These are phyloP conservation scores for Calliphora vicina DNA, from an alignment of 1,140 invertebrate genomes.

Conservation along the genomic window DNA sequence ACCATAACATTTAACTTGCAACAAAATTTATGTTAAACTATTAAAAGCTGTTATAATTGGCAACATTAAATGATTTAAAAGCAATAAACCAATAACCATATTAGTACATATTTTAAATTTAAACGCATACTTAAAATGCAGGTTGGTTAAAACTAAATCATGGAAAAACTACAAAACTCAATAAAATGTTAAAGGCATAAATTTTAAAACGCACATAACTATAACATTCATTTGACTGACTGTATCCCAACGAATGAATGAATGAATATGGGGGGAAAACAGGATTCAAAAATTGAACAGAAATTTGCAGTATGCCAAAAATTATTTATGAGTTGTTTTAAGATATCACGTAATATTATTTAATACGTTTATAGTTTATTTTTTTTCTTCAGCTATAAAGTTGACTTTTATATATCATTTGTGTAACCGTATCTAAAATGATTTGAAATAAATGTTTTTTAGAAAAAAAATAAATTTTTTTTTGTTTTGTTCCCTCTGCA, in stretches of 20 bases:
- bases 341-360: constrained; percentile 30
- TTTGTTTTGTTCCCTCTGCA: neutral
- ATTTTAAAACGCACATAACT: neutral
- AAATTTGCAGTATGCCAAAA: neutral
- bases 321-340: constrained; percentile 30
- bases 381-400: neutral
- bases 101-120: constrained; percentile 16
- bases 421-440: neutral
- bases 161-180: too few relatives aligned
- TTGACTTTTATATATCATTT: constrained; percentile 12
- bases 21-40: constrained; percentile 25
- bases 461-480: neutral
- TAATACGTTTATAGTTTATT: neutral
- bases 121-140: constrained; percentile 30
- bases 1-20: neutral
- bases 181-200: neutral
- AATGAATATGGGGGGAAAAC: neutral
- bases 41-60: constrained; percentile 34
- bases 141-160: constrained; percentile 7
- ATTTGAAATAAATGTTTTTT: neutral
- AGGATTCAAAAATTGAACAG: neutral
- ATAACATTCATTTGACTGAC: neutral
- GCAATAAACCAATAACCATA: constrained; percentile 33
- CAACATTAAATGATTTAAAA: constrained; percentile 33
- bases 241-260: neutral